phyloP scores from a whole-genome alignment of 2,113 vertebrate species.

The chimpanzee (Pan troglodytes) region DNA sequence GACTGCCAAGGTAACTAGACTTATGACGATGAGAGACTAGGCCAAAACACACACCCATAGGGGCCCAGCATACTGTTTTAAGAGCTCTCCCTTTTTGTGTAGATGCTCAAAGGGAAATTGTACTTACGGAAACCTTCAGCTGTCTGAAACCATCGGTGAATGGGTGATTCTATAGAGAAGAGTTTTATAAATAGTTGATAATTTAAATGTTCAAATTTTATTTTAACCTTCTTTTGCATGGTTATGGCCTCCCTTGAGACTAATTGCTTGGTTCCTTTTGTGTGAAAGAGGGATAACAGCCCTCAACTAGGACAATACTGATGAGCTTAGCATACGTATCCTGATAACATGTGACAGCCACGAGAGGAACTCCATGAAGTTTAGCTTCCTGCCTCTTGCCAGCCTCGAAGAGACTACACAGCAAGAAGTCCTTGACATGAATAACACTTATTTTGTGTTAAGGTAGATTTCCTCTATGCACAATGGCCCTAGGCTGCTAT shows the following conservation, averaged over 20 bases:
- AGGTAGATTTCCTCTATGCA: background rate
- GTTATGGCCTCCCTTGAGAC: background rate
- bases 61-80: background rate
- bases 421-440: background rate
- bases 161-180: background rate
- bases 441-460: no score
- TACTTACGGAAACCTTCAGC: background rate
- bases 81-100: background rate
- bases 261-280: background rate
- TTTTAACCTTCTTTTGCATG: background rate
- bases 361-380: background rate
- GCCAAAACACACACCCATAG: background rate
- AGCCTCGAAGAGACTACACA: background rate
- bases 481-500: background rate
- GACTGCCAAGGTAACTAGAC: background rate
- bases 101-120: background rate
- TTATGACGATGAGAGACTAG: background rate
- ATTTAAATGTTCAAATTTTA: background rate
- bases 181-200: background rate
- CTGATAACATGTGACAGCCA: accelerated
- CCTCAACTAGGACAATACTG: background rate
- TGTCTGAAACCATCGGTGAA: background rate
- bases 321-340: background rate
- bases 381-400: no score
- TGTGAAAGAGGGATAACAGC: background rate